These are phyloP conservation scores for Ascidia mentula DNA, from an alignment of 23 tunicate species.

Conservation along the genomic window DNA sequence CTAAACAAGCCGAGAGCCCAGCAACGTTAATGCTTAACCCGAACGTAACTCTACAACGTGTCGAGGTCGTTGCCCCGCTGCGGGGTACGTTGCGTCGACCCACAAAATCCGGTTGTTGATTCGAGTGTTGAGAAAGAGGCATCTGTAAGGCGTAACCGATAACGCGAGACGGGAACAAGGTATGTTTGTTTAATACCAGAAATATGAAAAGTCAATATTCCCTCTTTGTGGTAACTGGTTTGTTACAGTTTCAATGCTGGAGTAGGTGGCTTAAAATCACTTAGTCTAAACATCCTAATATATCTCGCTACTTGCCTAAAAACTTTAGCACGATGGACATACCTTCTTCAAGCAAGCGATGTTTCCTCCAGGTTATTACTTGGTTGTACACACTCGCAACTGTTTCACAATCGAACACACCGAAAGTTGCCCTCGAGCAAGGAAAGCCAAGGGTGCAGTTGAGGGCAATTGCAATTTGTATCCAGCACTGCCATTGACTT, in stretches of 20 bases:
- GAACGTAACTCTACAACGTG: background rate
- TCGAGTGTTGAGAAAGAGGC: background rate
- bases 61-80: background rate
- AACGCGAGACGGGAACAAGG: too few species aligned
- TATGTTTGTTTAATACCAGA: too few species aligned
- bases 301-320: background rate
- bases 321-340: background rate
- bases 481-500: constrained; percentile 9
- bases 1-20: background rate
- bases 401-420: background rate
- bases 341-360: background rate
- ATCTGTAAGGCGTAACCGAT: too few species aligned
- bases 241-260: too few species aligned
- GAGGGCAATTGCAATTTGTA: background rate
- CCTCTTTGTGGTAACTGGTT: too few species aligned
- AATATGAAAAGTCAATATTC: too few species aligned
- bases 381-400: background rate
- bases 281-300: too few species aligned
- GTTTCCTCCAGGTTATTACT: background rate
- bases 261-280: too few species aligned
- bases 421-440: background rate
- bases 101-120: background rate
- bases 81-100: background rate
- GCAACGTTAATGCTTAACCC: constrained; percentile 8
- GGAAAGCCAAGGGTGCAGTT: background rate